Conservation (phyloP, 1,140 invertebrate genomes). For the Solenopsis invicta region DNA sequence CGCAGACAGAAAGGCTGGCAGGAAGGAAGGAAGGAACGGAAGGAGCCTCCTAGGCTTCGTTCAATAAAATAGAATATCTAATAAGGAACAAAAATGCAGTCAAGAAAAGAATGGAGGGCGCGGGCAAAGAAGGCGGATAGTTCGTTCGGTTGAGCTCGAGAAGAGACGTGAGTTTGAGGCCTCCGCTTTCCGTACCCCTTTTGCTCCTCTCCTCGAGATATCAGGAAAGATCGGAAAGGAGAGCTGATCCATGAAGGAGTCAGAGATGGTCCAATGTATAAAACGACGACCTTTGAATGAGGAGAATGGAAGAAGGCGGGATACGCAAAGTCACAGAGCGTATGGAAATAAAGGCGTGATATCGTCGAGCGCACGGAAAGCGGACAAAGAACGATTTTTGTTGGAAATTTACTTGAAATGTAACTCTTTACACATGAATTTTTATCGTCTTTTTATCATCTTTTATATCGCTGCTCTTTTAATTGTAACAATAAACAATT, state of each 20-base stretch:
- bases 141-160: slow-evolving; percentile 66
- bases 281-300: slow-evolving; percentile 62
- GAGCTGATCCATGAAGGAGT: slow-evolving; percentile 50
- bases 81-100: slow-evolving; percentile 84
- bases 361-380: slow-evolving; percentile 13
- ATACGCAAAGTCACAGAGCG: slow-evolving; percentile 67
- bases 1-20: slow-evolving; percentile 10
- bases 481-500: neutral
- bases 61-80: slow-evolving; percentile 86
- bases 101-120: slow-evolving; percentile 79
- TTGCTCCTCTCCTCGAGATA: slow-evolving; percentile 38
- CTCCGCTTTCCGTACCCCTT: slow-evolving; percentile 4
- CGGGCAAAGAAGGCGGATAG: slow-evolving; percentile 65
- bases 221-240: slow-evolving; percentile 37
- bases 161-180: slow-evolving; percentile 59
- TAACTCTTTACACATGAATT: neutral
- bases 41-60: slow-evolving; percentile 77
- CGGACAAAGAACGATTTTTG: neutral
- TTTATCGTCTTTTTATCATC: neutral
- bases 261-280: slow-evolving; percentile 55
- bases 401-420: slow-evolving; percentile 7
- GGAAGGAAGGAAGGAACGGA: slow-evolving; percentile 65
- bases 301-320: slow-evolving; percentile 67
- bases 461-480: neutral
- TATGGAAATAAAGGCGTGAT: slow-evolving; percentile 69